phyloP scores from a whole-genome alignment of 2,113 vertebrate genomes.

The Euleptes europaea region DNA sequence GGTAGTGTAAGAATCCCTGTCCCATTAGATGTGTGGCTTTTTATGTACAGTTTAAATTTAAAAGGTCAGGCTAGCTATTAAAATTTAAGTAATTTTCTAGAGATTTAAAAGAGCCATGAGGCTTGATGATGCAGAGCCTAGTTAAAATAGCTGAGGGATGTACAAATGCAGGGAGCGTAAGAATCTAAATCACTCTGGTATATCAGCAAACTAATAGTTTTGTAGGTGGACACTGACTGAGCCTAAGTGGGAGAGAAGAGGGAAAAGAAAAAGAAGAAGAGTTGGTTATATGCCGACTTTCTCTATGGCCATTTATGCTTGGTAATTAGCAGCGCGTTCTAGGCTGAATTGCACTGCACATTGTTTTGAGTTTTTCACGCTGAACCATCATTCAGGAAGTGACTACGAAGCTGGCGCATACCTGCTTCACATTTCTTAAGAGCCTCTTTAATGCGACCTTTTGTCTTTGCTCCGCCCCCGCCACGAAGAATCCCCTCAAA shows the following conservation, averaged over 20 bases:
- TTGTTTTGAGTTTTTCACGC: no score
- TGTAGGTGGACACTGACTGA: neutral
- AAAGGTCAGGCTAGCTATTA: conserved; percentile 42
- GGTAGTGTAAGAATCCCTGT: conserved; percentile 57
- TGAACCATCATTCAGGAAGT: no score
- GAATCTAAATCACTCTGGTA: neutral
- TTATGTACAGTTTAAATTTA: conserved; percentile 50
- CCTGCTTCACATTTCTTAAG: no score
- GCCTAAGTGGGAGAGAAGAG: neutral
- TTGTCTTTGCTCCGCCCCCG: no score
- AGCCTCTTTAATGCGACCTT: no score
- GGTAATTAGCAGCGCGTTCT: no score
- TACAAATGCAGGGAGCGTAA: neutral
- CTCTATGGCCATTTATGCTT: no score
- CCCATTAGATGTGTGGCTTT: conserved; percentile 55
- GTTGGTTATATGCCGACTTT: no score
- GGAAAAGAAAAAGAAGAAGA: no score
- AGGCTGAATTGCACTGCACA: no score
- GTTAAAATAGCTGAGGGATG: neutral
- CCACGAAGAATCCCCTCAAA: no score
- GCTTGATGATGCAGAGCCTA: conserved; percentile 58
- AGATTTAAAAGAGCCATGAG: conserved; percentile 54
- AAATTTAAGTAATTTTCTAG: conserved; percentile 60
- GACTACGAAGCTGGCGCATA: no score
- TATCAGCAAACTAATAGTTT: neutral